Evolutionary conservation across 2,888 invertebrate species (phyloP), one percentile per base, ranked within the genome.

Genomic region (Allolobophora icterica): DNA sequence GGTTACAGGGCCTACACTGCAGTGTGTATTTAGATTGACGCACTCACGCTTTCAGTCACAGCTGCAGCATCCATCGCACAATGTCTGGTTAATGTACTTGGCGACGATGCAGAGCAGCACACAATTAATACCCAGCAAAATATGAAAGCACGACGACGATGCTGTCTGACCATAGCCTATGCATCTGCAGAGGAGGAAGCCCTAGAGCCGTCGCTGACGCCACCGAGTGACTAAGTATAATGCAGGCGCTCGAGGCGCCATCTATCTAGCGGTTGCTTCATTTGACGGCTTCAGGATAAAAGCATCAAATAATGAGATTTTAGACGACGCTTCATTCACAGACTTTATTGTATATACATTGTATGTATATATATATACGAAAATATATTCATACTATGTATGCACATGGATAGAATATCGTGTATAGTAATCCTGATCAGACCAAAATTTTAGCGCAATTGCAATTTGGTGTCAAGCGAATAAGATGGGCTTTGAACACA

Each of bases 221-320:
- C 71, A n/a, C 8, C 71, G 71, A 71, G 71, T 71, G 71, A n/a
- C 71, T 71, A 71, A 30, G 71, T 71, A 71, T 71, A 71, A 71
- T 71, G 71, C 71, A 71, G 71, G n/a, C 71, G 71, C 71, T n/a
- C 6, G 71, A 71, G 71, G 71, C 71, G 71, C 71, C 71, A 71
- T 71, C 71, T 71, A 71, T 71, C 71, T 52, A 52, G 52, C 52
- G 30, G 71, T n/a, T 30, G 71, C 71, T 71, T 71, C 71, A 71
- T 71, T 71, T 71, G 71, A 71, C 71, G n/a, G 71, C 71, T 71
- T 71, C 71, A 71, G n/a, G 71, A 71, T 71, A 71, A 71, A 71
- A 71, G 71, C 71, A 71, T 71, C 71, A n/a, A 71, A 71, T 71
- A 71, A 71, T 71, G 71, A 71, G 71, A 71, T 71, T 71, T 71